phyloP scores from a whole-genome alignment of 2,113 vertebrate species.

The Bubo blakistoni region DNA sequence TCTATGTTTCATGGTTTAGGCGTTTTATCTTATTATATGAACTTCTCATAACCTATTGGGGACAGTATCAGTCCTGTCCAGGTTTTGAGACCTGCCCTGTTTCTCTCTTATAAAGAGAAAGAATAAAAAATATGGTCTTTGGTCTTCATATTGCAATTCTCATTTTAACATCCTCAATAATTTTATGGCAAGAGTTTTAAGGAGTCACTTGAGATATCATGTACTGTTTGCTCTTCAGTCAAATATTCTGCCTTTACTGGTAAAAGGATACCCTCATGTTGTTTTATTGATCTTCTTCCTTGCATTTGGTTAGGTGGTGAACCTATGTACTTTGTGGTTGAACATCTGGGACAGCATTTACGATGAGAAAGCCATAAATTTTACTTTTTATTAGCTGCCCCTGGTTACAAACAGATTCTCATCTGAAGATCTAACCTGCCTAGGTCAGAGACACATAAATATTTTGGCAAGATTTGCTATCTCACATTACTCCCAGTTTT shows the following conservation, averaged over 20 bases:
- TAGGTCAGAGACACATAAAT: conserved; percentile 65
- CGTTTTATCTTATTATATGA: not conserved
- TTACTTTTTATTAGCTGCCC: conserved; percentile 54
- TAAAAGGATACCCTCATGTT: conserved; percentile 50
- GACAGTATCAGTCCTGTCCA: not conserved
- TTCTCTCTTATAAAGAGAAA: not conserved
- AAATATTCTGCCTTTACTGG: conserved; percentile 23
- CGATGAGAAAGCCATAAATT: conserved; percentile 47
- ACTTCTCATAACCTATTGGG: not conserved
- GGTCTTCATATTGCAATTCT: conserved; percentile 1
- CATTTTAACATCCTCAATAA: not conserved
- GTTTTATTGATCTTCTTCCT: conserved; percentile 48
- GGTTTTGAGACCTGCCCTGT: not conserved
- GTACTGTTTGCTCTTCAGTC: conserved; percentile 16
- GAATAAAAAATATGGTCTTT: not conserved
- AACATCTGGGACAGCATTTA: conserved; percentile 53
- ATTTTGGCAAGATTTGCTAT: conserved; percentile 50
- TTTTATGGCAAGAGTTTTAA: conserved; percentile 30
- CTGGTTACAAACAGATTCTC: conserved; percentile 48
- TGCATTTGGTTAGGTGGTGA: conserved; percentile 41
- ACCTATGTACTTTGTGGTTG: conserved; percentile 49
- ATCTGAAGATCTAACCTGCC: conserved; percentile 58
- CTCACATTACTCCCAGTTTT: conserved; percentile 38
- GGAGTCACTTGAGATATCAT: conserved; percentile 21
- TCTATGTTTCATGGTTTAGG: not conserved